Conservation (phyloP, 1,140 invertebrate genomes). For the Hycleus phaleratus region DNA sequence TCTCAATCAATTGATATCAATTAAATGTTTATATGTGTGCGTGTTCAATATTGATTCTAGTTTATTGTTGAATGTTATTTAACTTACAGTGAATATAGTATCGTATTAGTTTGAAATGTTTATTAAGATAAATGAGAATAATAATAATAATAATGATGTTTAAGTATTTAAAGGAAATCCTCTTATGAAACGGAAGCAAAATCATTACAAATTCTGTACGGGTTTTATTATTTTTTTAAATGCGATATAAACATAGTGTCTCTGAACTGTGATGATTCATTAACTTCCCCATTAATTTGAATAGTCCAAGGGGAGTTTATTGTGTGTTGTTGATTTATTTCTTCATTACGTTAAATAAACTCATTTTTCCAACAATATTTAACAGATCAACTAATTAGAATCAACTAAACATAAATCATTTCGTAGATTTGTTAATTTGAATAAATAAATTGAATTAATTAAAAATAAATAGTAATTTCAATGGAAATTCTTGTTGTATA, state of each 20-base stretch:
- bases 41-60: not conserved
- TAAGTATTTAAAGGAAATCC: too few relatives aligned
- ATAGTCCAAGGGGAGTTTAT: constrained; percentile 1
- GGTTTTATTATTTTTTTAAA: not conserved
- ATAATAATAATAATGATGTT: too few relatives aligned
- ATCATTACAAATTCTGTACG: constrained; percentile 8
- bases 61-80: too few relatives aligned
- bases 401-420: too few relatives aligned
- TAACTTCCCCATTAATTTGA: not conserved
- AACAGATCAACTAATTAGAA: too few relatives aligned
- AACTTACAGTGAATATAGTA: too few relatives aligned
- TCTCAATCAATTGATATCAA: not conserved
- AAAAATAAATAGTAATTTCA: not conserved
- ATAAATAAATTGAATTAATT: too few relatives aligned
- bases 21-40: constrained; percentile 1
- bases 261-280: constrained; percentile 10
- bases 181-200: constrained; percentile 1
- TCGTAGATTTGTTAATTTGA: too few relatives aligned
- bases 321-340: not conserved
- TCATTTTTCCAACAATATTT: too few relatives aligned
- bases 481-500: constrained; percentile 28
- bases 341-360: not conserved
- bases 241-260: constrained; percentile 7
- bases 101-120: too few relatives aligned
- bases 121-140: too few relatives aligned